Evolutionary conservation across 2,888 invertebrate species (phyloP).

Genomic region (Drosophila algonquin): DNA sequence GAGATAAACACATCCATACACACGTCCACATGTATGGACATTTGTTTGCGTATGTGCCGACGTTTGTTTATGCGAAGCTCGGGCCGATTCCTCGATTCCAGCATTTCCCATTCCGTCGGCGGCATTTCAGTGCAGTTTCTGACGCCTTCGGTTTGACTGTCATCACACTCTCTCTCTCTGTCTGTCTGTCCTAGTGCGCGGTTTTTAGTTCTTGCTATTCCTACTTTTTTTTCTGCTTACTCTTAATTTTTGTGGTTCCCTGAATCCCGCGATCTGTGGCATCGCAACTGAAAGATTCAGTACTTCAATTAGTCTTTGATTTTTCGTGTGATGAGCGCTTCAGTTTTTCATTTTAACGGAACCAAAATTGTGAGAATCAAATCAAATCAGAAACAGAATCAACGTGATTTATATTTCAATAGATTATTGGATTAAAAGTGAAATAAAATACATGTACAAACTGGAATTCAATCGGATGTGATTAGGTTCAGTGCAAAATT

Average conservation of each 20-base stretch:
- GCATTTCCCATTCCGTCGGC: constrained; percentile 21
- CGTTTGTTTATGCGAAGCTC: constrained; percentile 54
- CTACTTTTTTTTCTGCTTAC: constrained; percentile 1
- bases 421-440: constrained; percentile 6
- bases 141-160: constrained; percentile 69
- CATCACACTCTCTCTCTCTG: constrained; percentile 9
- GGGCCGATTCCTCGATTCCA: constrained; percentile 31
- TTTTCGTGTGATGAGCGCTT: constrained; percentile 1
- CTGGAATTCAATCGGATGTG: neutral
- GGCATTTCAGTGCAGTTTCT: constrained; percentile 66
- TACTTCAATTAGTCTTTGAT: constrained; percentile 7
- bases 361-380: constrained; percentile 16
- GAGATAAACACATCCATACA: constrained; percentile 14
- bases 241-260: neutral
- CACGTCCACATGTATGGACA: constrained; percentile 21
- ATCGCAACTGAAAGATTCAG: neutral
- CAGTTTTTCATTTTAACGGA: neutral
- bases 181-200: constrained; percentile 46
- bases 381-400: constrained; percentile 31
- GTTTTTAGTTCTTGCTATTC: constrained; percentile 22
- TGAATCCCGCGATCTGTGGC: neutral
- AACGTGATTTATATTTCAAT: constrained; percentile 23
- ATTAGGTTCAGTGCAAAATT: constrained; percentile 1
- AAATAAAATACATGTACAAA: constrained; percentile 7
- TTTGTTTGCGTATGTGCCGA: constrained; percentile 8